phyloP scores from a whole-genome alignment of 37 sponge, comb jelly and placozoan genomes.

The Amphimedon queenslandica region DNA sequence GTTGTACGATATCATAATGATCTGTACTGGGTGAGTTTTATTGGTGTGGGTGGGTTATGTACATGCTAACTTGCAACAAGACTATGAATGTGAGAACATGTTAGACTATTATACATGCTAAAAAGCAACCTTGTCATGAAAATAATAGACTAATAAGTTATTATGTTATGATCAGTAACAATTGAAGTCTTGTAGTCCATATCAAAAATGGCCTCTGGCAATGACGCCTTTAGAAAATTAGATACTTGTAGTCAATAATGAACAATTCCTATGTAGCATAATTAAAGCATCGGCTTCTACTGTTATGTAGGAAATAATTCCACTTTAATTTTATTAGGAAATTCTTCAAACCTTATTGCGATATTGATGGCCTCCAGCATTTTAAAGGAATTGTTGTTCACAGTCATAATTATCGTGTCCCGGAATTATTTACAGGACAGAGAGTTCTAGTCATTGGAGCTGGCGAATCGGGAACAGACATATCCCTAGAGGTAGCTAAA shows the following conservation, averaged over 20 bases:
- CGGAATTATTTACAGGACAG: slow-evolving; percentile 31
- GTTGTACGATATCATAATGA: slow-evolving; percentile 60
- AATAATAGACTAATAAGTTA: too few species aligned
- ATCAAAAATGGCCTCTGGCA: not conserved
- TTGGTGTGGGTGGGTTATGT: too few species aligned
- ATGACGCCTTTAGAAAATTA: too few species aligned
- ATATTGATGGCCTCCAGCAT: slow-evolving; percentile 35
- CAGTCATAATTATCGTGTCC: slow-evolving; percentile 68
- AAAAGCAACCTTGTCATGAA: too few species aligned
- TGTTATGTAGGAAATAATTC: too few species aligned
- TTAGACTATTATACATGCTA: too few species aligned
- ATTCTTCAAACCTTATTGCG: slow-evolving; percentile 36
- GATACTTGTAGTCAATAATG: not conserved
- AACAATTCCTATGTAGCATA: too few species aligned
- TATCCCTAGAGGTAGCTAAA: slow-evolving; percentile 36
- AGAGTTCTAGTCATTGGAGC: slow-evolving; percentile 63
- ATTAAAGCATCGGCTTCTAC: too few species aligned
- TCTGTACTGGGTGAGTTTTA: slow-evolving; percentile 88
- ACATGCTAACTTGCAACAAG: too few species aligned
- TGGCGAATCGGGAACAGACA: slow-evolving; percentile 67
- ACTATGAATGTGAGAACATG: too few species aligned
- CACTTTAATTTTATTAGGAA: slow-evolving; percentile 46
- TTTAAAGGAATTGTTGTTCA: slow-evolving; percentile 59
- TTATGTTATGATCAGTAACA: too few species aligned
- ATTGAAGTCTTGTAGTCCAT: too few species aligned